Base-by-base conservation (phyloP, 2,888 invertebrate genomes). In the Caenorhabditis drosophilae region DNA sequence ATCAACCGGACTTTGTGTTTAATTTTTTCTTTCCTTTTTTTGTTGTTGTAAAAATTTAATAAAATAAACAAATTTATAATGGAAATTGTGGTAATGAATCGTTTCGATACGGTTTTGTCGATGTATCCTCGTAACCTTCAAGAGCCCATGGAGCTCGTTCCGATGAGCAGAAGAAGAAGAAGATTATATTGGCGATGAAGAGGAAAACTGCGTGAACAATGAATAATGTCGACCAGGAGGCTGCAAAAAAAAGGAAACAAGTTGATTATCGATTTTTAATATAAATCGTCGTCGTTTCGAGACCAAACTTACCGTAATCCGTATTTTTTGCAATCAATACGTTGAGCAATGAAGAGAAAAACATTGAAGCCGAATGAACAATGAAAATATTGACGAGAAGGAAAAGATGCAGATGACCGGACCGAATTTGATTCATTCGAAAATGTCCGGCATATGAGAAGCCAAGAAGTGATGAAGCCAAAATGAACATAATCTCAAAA, bases 21-120 rank as follows among this genome's bases (percentile, higher is more conserved):
- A 52, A 47, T 34, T 35, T 16, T 40, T 6, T 48, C 9, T n/a
- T 23, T 38, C 23, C 20, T 11, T 27, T 27, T 46, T 25, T 31
- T 16, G 4, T 38, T 22, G n/a, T 36, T n/a, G n/a, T 36, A 46
- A 46, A 26, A 3, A 6, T 11, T 6, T 12, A 18, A 25, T 15
- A 18, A 26, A n/a, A 23, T 38, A 23, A 22, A 38, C 46, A 36
- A 51, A 40, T 61, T n/a, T 59, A 75, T 26, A 75, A 49, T 9
- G 75, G 75, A 26, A 70, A 66, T 34, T 75, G 73, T 2, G 75
- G 73, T 9, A 75, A 56, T 12, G 75, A 70, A 51, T 75, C 75
- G 42, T 66, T 56, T 22, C 75, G 54, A 25, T 64, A 62, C 12
- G 75, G 75, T 34, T 60, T 58, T 31, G 67, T 67, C n/a, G 73